phyloP scores from a whole-genome alignment of 2,113 vertebrate species.

The Xyliphius kryptos region DNA sequence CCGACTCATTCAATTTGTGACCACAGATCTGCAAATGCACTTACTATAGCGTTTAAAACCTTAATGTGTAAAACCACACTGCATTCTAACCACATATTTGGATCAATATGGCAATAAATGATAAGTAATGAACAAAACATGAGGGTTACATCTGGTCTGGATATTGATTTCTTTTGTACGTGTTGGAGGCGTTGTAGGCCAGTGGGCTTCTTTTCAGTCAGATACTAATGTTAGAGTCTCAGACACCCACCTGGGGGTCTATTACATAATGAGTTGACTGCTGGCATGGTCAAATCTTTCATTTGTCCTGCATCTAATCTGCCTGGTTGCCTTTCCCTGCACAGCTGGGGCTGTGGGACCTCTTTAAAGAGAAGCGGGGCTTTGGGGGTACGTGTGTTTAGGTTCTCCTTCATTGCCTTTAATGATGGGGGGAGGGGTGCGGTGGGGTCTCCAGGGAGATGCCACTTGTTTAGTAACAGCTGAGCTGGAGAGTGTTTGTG shows the following conservation, averaged over 20 bases:
- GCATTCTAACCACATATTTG: neutral
- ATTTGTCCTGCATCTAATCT: conserved; percentile 34
- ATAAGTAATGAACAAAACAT: neutral
- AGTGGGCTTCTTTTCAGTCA: conserved; percentile 19
- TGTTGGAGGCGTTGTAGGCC: conserved; percentile 23
- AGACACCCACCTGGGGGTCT: conserved; percentile 32
- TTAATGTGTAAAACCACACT: neutral
- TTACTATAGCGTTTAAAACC: no score
- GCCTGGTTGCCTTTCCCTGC: conserved; percentile 35
- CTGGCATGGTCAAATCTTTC: conserved; percentile 32
- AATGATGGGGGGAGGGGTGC: conserved; percentile 28
- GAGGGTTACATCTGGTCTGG: conserved; percentile 15
- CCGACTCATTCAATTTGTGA: no score
- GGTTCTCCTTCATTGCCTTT: conserved; percentile 39
- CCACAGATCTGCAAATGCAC: no score
- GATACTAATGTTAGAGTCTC: conserved; percentile 10
- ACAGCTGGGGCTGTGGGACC: conserved; percentile 35
- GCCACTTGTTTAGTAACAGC: conserved; percentile 34
- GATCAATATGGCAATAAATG: neutral
- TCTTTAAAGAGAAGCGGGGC: conserved; percentile 23
- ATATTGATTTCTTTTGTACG: conserved; percentile 19
- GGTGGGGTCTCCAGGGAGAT: conserved; percentile 23
- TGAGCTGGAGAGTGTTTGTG: conserved; percentile 24
- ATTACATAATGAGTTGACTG: conserved; percentile 43
- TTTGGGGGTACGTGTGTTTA: conserved; percentile 30